These are phyloP conservation scores for Psylliodes chrysocephalus DNA, from an alignment of 2,888 invertebrate species.

Conservation along the genomic window DNA sequence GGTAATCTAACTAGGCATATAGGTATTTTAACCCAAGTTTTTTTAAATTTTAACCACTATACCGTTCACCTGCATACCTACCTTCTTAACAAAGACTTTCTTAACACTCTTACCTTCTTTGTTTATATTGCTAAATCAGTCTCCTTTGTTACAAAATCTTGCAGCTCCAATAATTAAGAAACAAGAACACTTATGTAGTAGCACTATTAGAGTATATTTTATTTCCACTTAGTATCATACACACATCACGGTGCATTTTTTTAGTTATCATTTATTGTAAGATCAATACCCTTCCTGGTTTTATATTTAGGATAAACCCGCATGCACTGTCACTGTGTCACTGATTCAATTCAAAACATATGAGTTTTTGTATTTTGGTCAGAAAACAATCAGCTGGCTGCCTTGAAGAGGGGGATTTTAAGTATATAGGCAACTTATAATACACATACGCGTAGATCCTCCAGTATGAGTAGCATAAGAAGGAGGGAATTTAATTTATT, in stretches of 20 bases:
- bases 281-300: not conserved
- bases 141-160: not conserved
- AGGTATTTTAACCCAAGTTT: too few species aligned
- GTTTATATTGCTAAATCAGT: not conserved
- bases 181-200: too few species aligned
- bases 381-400: not conserved
- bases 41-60: too few species aligned
- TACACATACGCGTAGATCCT: too few species aligned
- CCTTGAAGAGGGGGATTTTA: not conserved
- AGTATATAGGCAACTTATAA: not conserved
- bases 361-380: conserved; percentile 28
- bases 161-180: not conserved
- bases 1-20: too few species aligned
- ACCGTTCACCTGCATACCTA: too few species aligned
- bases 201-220: too few species aligned
- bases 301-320: not conserved
- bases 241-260: not conserved
- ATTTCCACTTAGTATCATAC: not conserved
- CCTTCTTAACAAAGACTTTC: too few species aligned
- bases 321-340: not conserved
- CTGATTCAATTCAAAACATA: conserved; percentile 39
- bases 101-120: not conserved
- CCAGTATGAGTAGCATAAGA: too few species aligned
- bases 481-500: too few species aligned
- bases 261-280: not conserved